Evolutionary conservation across 2,888 invertebrate species (phyloP).

Genomic region (Drosophila nr. perissopoda): DNA sequence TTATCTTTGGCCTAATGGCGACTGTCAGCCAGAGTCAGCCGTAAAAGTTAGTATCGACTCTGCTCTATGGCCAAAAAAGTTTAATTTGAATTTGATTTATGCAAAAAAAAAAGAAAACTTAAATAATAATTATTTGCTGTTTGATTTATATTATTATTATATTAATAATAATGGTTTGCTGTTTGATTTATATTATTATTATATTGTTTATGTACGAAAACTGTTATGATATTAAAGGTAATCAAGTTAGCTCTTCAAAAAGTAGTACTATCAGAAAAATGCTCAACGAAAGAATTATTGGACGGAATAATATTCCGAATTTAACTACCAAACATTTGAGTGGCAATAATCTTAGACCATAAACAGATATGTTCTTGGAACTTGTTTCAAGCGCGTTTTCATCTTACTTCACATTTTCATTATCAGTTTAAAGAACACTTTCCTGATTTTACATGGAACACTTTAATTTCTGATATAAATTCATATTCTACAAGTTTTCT

Average conservation of each 20-base stretch:
- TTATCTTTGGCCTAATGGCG: background rate
- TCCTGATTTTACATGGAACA: background rate
- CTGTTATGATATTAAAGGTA: background rate
- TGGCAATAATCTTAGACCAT: background rate
- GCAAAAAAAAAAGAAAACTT: background rate
- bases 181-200: background rate
- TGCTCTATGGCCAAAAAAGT: background rate
- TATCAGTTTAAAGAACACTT: background rate
- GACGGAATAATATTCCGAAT: too few relatives aligned
- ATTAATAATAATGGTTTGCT: too few relatives aligned
- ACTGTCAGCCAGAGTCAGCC: background rate
- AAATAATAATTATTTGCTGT: background rate
- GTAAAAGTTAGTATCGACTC: background rate
- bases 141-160: background rate
- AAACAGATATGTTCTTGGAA: background rate
- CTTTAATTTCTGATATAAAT: fast-evolving
- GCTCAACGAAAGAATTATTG: background rate
- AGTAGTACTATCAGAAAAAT: background rate
- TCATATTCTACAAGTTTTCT: background rate
- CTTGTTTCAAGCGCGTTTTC: background rate
- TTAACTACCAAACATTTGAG: background rate
- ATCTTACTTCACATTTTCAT: background rate
- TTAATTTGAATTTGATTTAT: background rate
- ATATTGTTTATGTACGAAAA: background rate
- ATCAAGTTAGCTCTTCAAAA: background rate